Conservation (phyloP, 2,888 invertebrate species). For the Drosophila niveifrons region DNA sequence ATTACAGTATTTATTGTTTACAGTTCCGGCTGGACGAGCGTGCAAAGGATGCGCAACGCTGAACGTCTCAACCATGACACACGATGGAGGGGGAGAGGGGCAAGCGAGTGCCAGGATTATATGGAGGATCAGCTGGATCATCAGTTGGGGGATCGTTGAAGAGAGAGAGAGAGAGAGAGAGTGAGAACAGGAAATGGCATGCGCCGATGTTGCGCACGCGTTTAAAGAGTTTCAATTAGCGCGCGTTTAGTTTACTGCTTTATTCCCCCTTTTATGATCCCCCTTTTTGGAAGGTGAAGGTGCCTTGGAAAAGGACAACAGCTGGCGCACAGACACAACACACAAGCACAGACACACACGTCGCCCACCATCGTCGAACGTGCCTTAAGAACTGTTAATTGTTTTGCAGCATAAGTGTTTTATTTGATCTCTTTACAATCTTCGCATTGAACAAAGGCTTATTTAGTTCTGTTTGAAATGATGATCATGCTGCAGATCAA, state of each 20-base stretch:
- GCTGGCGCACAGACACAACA: slow-evolving; percentile 68
- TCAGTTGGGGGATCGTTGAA: slow-evolving; percentile 3
- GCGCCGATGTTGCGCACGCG: slow-evolving; percentile 65
- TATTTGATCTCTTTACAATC: not conserved
- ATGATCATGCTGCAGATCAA: too few species aligned
- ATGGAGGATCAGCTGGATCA: slow-evolving; percentile 21
- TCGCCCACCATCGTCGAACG: slow-evolving; percentile 25
- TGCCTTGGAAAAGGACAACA: slow-evolving; percentile 31
- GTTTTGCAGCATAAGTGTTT: slow-evolving; percentile 9
- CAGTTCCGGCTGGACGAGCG: slow-evolving; percentile 83
- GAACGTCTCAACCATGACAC: slow-evolving; percentile 55
- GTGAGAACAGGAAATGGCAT: slow-evolving; percentile 62
- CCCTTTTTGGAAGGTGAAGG: slow-evolving; percentile 46
- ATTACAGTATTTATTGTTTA: slow-evolving; percentile 81
- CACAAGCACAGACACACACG: slow-evolving; percentile 44
- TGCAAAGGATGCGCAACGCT: slow-evolving; percentile 53
- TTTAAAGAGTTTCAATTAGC: slow-evolving; percentile 68
- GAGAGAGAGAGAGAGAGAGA: too few species aligned
- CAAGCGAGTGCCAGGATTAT: slow-evolving; percentile 28
- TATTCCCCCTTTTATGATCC: slow-evolving; percentile 39
- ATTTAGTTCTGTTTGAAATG: too few species aligned
- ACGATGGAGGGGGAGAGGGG: not conserved
- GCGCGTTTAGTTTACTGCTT: slow-evolving; percentile 67
- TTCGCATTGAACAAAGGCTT: not conserved
- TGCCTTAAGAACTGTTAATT: slow-evolving; percentile 36